Evolutionary conservation across 1,140 invertebrate species (phyloP), one percentile per base, ranked within the genome.

Genomic region (Zaprionus taronus): DNA sequence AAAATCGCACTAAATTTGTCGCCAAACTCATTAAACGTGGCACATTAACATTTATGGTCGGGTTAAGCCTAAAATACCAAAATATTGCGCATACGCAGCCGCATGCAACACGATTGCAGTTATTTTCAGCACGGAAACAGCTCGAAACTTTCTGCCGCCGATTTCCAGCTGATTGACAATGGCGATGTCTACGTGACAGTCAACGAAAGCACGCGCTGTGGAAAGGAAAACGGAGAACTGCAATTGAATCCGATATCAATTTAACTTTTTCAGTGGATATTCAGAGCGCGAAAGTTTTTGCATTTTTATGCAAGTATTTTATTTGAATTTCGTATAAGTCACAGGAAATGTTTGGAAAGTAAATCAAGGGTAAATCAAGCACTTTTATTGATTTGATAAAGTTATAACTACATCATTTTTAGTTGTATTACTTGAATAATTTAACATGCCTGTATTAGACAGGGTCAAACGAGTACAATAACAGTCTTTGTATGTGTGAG

Each of bases 1-100:
- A 44, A 67, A 63, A 65, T 22, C 56, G 31, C 51, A 62, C 20
- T 53, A 67, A 63, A 71, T 77, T 84, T 61, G n/a, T 20, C 65
- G 44, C 51, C 36, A 58, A 31, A 61, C 36, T 62, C 55, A 9
- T 38, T 55, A 17, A 51, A 65, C 57, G 28, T n/a, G 28, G 28
- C 41, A 49, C 41, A 56, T 36, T 34, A 34, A 17, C 38, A 70
- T 65, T 64, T 75, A 75, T 76, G 17, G 57, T 31, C 20, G n/a
- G 67, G 61, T 49, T 70, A 62, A 74, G 74, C 78, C 55, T 70
- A 70, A 36, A 61, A 67, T 41, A 49, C 56, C 12, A 56, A 74
- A 72, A 81, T 77, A 83, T 84, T 66, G 56, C 67, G 66, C 53
- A 80, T 83, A 73, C 81, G 81, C 70, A 47, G 41, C 41, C 66